Conservation (phyloP, 2,888 invertebrate genomes). For the Andrena marginata region DNA sequence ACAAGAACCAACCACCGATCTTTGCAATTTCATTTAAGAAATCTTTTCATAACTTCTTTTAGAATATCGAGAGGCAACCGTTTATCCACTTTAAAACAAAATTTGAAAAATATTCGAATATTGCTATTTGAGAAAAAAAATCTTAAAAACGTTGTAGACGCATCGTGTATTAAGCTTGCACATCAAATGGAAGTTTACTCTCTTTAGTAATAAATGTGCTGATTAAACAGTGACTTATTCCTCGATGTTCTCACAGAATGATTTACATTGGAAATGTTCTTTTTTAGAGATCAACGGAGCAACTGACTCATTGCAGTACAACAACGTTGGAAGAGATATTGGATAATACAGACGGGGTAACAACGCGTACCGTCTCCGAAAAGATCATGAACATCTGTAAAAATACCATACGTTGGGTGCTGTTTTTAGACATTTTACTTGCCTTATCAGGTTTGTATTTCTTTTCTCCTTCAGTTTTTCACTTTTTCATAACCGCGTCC, state of each 20-base stretch:
- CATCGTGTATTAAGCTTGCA: too few relatives aligned
- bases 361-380: conserved; percentile 63
- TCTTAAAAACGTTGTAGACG: too few relatives aligned
- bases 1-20: neutral
- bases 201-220: too few relatives aligned
- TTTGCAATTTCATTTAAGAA: neutral
- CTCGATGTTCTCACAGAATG: neutral
- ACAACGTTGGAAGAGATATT: conserved; percentile 53
- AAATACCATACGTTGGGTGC: conserved; percentile 71
- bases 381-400: conserved; percentile 78
- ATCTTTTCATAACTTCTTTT: neutral
- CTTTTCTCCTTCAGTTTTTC: neutral
- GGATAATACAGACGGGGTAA: conserved; percentile 59
- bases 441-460: conserved; percentile 67
- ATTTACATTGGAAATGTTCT: neutral
- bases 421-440: conserved; percentile 72
- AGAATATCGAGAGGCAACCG: neutral
- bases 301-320: conserved; percentile 67
- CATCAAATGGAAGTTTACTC: too few relatives aligned
- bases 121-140: too few relatives aligned
- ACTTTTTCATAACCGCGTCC: neutral
- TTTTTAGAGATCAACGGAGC: conserved; percentile 71
- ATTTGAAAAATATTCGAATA: too few relatives aligned
- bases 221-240: too few relatives aligned
- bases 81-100: too few relatives aligned